Base-by-base conservation (phyloP, 2,113 vertebrate species). In the Odobenus rosmarus region DNA sequence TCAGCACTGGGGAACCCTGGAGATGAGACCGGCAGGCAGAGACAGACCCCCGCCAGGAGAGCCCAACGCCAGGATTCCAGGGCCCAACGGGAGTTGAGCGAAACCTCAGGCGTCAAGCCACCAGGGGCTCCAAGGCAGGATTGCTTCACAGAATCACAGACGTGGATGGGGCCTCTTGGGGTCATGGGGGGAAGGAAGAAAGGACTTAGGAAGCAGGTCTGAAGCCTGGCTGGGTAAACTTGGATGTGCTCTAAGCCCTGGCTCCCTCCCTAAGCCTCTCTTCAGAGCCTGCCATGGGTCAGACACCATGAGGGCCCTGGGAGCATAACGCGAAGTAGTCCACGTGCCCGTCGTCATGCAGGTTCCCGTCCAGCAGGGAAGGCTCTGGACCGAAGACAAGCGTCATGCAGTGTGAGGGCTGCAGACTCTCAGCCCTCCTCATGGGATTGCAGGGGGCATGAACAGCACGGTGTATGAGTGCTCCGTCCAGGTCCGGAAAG, bases 361-460 rank as follows among this genome's bases (percentile, higher is more conserved):
- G 74, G 39, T 23, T 23, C 21, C 39, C 55, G 42, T n/a, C 93
- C 15, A 4, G 18, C 4, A 42, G 19, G 61, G 57, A 89, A 88
- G 42, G 26, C 33, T 88, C 24, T 16, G 1, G 19, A n/a, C 13
- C 18, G 53, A 49, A 23, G 67, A 31, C 33, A 59, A 3, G 21
- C 12, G 5, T 26, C 13, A 11, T 4, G 0, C 24, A 16, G 18
- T 0, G 2, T 7, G 36, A 49, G 61, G 36, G 82, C 33, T 0
- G 2, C 42, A 23, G 5, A 42, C 7, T 46, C 46, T 46, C 46
- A 46, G 36, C 16, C 67, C 11, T 53, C 93, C 28, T 14, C 3
- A 0, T 1, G n/a, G 36, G 36, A 16, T 4, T 0, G 11, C 15
- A 15, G n/a, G 14, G 55, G 31, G 23, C 10, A 23, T 15, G 13